Percentiles rank a stretch among this genome's conserved stretches.
Evolutionary conservation across 2,113 vertebrate species (phyloP).

Genomic region (pig (Sus scrofa)): T2T-Sscrofa CM000825.6:70315501-70316000

Average conservation of each 20-base stretch:
- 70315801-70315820: too few species aligned
- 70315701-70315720: neutral
- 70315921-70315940: neutral
- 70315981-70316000: neutral
- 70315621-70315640: neutral
- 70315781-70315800: neutral
- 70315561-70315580: neutral
- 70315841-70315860: too few species aligned
- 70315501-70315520: slow-evolving; percentile 93
- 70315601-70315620: neutral
- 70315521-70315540: slow-evolving; percentile 96
- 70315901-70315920: too few species aligned
- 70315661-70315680: neutral
- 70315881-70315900: too few species aligned
- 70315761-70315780: neutral
- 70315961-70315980: neutral
- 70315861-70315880: too few species aligned
- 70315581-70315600: neutral
- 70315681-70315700: neutral
- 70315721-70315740: neutral
- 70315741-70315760: neutral
- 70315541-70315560: slow-evolving; percentile 70
- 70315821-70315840: too few species aligned
- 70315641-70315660: neutral
- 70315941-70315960: neutral